Conservation (phyloP, 92 coral and sea anemone genomes). For the Galaxea fascicularis region DNA sequence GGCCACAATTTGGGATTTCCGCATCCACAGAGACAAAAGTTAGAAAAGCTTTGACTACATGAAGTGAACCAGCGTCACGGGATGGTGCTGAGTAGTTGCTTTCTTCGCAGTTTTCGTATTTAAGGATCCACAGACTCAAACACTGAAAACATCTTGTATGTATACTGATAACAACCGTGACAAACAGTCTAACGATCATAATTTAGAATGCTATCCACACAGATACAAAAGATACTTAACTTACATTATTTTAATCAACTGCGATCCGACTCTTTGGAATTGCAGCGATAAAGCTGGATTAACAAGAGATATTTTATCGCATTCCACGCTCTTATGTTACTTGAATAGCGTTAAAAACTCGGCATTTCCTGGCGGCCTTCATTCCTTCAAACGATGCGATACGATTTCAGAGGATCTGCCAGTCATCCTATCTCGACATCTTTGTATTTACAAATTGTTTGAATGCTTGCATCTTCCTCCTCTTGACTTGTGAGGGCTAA, state of each 20-base stretch:
- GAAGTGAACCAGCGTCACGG: not conserved
- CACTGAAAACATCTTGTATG: not conserved
- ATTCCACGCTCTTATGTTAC: conserved; percentile 1
- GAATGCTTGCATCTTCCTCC: not conserved
- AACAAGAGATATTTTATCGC: not conserved
- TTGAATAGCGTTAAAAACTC: not conserved
- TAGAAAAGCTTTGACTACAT: not conserved
- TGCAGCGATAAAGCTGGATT: too few relatives aligned
- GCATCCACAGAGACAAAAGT: not conserved
- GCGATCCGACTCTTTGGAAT: too few relatives aligned
- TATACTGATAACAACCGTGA: too few relatives aligned
- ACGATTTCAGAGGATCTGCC: conserved; percentile 2
- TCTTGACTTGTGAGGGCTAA: not conserved
- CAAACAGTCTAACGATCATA: too few relatives aligned
- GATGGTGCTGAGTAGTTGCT: not conserved
- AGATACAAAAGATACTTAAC: too few relatives aligned
- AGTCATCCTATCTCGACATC: not conserved
- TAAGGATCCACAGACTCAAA: not conserved
- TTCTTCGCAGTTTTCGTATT: not conserved
- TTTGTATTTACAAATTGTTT: not conserved
- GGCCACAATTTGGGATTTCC: not conserved
- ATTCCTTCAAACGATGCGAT: conserved; percentile 4
- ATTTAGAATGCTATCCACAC: too few relatives aligned
- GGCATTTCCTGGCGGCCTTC: conserved; percentile 19
- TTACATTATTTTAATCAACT: too few relatives aligned